Conservation (phyloP, 2,797 vertebrate species). For the Perdix hodgsoniae region DNA sequence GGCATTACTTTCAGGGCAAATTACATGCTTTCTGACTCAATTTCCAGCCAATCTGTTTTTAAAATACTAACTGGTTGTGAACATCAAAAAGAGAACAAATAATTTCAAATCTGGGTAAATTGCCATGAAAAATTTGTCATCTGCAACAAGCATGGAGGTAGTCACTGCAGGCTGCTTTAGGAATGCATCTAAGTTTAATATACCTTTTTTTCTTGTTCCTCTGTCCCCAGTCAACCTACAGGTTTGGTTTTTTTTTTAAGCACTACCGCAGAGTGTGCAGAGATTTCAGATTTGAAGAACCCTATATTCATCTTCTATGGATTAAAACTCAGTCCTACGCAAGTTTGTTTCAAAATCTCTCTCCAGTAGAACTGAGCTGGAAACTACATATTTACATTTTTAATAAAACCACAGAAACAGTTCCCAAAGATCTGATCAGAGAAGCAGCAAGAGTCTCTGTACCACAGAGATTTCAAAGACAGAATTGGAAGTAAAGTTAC, state of each 20-base stretch:
- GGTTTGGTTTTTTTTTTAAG: neutral
- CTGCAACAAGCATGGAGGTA: neutral
- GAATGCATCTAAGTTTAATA: neutral
- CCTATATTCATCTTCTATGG: neutral
- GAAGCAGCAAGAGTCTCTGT: neutral
- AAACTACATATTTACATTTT: neutral
- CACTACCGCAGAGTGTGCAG: neutral
- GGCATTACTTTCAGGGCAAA: no score
- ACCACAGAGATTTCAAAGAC: neutral
- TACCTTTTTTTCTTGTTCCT: neutral
- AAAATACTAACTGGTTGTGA: neutral
- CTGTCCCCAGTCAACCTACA: neutral
- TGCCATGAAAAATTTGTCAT: conserved; percentile 21
- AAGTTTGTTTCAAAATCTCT: neutral
- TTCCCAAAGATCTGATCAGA: neutral
- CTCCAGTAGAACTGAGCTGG: neutral
- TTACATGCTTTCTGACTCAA: neutral
- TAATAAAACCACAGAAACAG: neutral
- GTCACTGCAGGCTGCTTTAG: neutral
- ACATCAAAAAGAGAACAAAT: conserved; percentile 34
- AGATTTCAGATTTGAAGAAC: neutral
- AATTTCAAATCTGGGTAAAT: conserved; percentile 39
- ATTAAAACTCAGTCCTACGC: neutral
- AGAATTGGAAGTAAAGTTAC: neutral
- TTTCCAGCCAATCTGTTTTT: neutral